phyloP scores from a whole-genome alignment of 2,797 vertebrate species.

The Margarornis squamiger region DNA sequence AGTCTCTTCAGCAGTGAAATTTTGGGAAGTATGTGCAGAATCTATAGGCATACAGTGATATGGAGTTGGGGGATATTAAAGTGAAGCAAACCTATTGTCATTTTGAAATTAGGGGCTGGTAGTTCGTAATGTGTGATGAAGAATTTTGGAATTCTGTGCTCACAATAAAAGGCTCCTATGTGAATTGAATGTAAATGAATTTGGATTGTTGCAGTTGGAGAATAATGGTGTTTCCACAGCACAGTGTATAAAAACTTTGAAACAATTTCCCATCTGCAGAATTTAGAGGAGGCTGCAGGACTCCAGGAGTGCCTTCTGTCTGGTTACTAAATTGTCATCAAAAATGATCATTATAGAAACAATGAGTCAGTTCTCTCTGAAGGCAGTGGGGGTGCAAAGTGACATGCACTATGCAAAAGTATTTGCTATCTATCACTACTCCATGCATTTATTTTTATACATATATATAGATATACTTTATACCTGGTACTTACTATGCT shows the following conservation, averaged over 20 bases:
- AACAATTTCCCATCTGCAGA: conserved; percentile 72
- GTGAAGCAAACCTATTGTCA: background rate
- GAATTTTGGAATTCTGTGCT: background rate
- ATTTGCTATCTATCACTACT: background rate
- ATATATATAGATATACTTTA: background rate
- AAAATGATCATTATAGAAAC: conserved; percentile 51
- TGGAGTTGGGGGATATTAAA: background rate
- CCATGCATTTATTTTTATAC: background rate
- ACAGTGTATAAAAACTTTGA: conserved; percentile 7
- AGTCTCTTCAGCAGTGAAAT: background rate
- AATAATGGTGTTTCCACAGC: background rate
- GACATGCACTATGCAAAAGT: background rate
- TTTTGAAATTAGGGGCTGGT: background rate
- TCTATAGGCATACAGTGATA: background rate
- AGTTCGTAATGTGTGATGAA: background rate
- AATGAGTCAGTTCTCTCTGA: background rate
- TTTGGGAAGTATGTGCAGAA: background rate
- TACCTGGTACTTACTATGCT: background rate
- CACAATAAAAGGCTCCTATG: background rate
- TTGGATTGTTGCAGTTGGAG: conserved; percentile 50
- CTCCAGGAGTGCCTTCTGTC: conserved; percentile 68
- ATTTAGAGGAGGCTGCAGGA: conserved; percentile 58
- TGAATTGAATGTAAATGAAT: conserved; percentile 56
- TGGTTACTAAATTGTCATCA: conserved; percentile 54
- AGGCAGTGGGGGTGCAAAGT: background rate